Conservation (phyloP, 2,888 invertebrate genomes). For the Quadroppia sp. region DNA sequence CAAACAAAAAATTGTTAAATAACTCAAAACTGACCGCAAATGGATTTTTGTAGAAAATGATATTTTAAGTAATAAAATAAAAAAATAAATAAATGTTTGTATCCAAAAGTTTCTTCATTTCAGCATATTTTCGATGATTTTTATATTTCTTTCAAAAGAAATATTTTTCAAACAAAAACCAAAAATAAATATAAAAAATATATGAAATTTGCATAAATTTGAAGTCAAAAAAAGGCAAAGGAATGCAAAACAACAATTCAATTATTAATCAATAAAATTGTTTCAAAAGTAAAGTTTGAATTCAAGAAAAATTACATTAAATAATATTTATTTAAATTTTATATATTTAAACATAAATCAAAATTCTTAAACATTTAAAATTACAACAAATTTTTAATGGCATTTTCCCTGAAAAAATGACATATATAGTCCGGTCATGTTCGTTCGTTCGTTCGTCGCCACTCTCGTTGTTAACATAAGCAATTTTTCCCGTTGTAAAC, state of each 20-base stretch:
- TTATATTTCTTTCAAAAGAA: background rate
- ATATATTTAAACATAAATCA: too few species aligned
- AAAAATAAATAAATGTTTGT: background rate
- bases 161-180: background rate
- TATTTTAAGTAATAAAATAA: background rate
- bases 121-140: conserved; percentile 11
- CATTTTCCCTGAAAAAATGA: too few species aligned
- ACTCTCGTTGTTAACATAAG: too few species aligned
- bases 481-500: too few species aligned
- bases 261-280: conserved; percentile 12
- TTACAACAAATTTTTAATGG: too few species aligned
- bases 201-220: conserved; percentile 23
- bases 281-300: too few species aligned
- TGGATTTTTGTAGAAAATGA: background rate
- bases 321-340: too few species aligned
- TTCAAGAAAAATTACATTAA: too few species aligned
- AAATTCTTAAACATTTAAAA: too few species aligned
- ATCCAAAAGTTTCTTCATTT: background rate
- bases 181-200: background rate
- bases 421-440: too few species aligned
- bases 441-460: too few species aligned
- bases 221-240: background rate
- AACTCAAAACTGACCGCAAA: conserved; percentile 16
- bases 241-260: background rate
- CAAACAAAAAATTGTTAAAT: background rate